phyloP scores from a whole-genome alignment of 2,797 vertebrate species.

The Sylvia borin region DNA sequence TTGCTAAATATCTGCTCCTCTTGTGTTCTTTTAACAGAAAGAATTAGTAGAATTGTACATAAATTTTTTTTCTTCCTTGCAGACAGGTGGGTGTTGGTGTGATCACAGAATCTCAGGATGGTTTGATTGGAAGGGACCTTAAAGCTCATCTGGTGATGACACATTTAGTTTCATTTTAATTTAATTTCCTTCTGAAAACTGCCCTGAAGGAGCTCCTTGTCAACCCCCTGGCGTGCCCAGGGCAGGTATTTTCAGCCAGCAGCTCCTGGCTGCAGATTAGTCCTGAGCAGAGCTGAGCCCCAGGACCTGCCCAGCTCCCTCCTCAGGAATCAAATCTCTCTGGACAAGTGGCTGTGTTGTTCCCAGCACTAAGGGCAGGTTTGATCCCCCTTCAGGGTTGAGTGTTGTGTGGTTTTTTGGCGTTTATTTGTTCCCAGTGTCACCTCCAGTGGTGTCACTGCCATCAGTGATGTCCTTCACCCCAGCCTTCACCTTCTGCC shows the following conservation, averaged over 20 bases:
- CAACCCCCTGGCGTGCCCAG: rapidly evolving
- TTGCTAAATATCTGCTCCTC: background rate
- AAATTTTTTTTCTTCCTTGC: background rate
- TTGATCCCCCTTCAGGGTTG: rapidly evolving
- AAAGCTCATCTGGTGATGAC: background rate
- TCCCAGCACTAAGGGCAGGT: background rate
- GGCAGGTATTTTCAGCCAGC: rapidly evolving
- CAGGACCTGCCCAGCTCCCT: background rate
- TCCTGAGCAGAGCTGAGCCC: background rate
- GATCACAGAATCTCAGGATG: background rate
- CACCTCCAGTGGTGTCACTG: background rate
- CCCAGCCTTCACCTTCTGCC: background rate
- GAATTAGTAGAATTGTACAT: background rate
- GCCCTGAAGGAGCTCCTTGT: rapidly evolving
- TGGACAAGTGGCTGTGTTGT: background rate
- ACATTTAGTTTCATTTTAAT: background rate
- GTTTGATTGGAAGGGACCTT: background rate
- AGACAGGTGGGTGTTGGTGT: background rate
- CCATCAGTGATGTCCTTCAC: rapidly evolving
- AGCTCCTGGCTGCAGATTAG: background rate
- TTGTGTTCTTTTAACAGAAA: background rate
- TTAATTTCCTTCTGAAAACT: background rate
- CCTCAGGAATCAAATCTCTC: background rate
- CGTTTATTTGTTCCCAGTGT: rapidly evolving
- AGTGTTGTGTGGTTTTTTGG: background rate